Evolutionary conservation across 2,797 vertebrate species (phyloP), one percentile per base, ranked within the genome.

Genomic region (Sebastes variabilis): DNA sequence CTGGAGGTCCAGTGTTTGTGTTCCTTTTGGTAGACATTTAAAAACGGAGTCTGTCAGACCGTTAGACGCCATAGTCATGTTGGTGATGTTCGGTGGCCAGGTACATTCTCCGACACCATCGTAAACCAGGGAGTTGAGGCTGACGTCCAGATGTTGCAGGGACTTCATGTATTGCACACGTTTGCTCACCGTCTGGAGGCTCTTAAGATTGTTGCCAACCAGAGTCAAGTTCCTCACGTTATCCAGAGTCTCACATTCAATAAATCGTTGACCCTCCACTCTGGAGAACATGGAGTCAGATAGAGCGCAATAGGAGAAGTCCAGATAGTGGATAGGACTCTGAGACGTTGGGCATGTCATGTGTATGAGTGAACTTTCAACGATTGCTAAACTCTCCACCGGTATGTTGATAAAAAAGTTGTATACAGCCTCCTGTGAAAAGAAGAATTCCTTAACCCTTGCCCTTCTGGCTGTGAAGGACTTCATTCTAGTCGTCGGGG

Each of bases 51-150:
- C 92, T 0, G 87, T 93, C 70, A 99, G 61, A 20, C 81, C 72
- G 42, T 97, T 98, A 1, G 89, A 97, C 42, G 97, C 97, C 75
- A 98, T 81, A 85, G 93, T 95, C 88, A 98, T 6, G 9, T 94
- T 80, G n/a, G 29, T 27, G 75, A 98, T 94, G 68, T 89, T 95
- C 24, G 75, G 62, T 6, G 93, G 89, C 97, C 98, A 98, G 0
- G 0, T 0, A 49, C 97, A 99, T 0, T n/a, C 0, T 13, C 9
- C 11, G 5, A 22, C 0, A 1, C 66, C 73, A 1, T 90, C 56
- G 5, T 95, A 95, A 22, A 75, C 79, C 68, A 99, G 81, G 24
- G 91, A 92, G 94, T 99, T 99, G 73, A 82, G 60, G 52, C 97
- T 97, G 32, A 97, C 89, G 84, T 98, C 97, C 84, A 98, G 38